Evolutionary conservation across 2,797 vertebrate genomes (phyloP).

Genomic region (Fringilla coelebs): DNA sequence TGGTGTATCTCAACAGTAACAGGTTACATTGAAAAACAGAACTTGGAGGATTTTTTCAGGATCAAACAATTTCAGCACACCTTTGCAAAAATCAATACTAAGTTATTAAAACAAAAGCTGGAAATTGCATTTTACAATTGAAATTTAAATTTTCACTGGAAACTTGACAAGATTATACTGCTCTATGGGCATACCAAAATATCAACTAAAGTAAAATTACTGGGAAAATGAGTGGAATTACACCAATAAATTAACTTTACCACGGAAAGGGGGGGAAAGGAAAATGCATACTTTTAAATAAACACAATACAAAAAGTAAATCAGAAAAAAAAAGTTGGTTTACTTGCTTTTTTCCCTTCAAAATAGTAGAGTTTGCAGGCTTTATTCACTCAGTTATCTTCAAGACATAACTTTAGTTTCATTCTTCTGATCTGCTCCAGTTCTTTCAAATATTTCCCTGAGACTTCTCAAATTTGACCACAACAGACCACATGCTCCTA

Average conservation of each 20-base stretch:
- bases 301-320: background rate
- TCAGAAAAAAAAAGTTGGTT: background rate
- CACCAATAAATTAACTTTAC: background rate
- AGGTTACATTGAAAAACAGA: background rate
- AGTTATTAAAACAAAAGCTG: background rate
- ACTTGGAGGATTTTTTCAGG: background rate
- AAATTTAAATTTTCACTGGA: background rate
- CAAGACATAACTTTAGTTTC: background rate
- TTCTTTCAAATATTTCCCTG: conserved; percentile 2
- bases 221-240: background rate
- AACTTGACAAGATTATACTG: background rate
- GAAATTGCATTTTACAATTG: background rate
- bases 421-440: conserved; percentile 2
- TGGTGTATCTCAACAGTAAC: background rate
- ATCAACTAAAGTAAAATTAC: background rate
- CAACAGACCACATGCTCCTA: background rate
- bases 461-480: background rate
- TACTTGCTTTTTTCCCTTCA: conserved; percentile 27
- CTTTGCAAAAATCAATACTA: background rate
- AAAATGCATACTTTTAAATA: background rate
- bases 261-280: background rate
- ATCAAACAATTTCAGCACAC: background rate
- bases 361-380: conserved; percentile 4
- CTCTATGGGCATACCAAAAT: background rate
- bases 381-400: conserved; percentile 28